Percentiles rank a stretch among this genome's conserved stretches.
Evolutionary conservation across 2,888 invertebrate species (phyloP).

Genomic region (Coremacera marginata): DNA sequence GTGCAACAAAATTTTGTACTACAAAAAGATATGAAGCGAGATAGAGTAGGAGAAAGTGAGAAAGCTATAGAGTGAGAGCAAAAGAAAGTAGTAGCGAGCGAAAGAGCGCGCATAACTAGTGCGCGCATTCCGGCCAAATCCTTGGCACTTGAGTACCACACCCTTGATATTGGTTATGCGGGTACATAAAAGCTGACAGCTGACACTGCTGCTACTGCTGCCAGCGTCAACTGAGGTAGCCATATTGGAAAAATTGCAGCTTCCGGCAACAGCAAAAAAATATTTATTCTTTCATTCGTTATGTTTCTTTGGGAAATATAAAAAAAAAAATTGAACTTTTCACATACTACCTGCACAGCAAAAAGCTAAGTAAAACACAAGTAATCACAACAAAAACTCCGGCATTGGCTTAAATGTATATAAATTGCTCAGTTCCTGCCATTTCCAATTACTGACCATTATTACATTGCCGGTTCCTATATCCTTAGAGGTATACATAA

Average conservation of each 20-base stretch:
- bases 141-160: conserved; percentile 30
- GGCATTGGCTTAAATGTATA: background rate
- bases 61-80: too few species aligned
- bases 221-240: background rate
- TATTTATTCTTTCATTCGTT: background rate
- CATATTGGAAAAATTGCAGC: conserved; percentile 27
- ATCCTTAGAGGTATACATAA: background rate
- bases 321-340: background rate
- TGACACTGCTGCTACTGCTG: background rate
- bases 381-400: background rate
- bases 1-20: conserved; percentile 20
- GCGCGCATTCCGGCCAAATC: conserved; percentile 13
- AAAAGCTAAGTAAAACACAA: background rate
- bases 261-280: conserved; percentile 7
- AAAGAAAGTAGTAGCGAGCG: too few species aligned
- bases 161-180: conserved; percentile 29
- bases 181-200: conserved; percentile 19
- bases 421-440: conserved; percentile 6
- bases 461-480: conserved; percentile 38
- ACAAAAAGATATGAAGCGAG: background rate
- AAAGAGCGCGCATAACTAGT: background rate
- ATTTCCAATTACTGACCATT: conserved; percentile 35
- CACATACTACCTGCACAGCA: too few species aligned
- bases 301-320: too few species aligned
- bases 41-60: too few species aligned